A percentile compares a stretch with the other conserved stretches of the same genome.
phyloP scores from a whole-genome alignment of 2,888 invertebrate genomes.

The Malachius bipustulatus region DNA sequence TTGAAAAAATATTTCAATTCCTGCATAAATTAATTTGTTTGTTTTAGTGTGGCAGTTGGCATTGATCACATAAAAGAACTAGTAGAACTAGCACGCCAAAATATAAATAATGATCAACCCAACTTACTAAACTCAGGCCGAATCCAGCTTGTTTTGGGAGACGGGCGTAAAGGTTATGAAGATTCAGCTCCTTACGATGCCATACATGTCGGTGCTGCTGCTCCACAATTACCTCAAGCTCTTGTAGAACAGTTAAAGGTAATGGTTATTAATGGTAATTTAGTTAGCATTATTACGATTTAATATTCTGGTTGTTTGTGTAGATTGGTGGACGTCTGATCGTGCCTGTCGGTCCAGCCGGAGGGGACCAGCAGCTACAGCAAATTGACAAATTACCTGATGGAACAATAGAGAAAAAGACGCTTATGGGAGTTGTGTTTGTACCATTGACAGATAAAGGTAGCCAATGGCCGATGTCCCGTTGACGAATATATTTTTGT shows the following conservation, averaged over 20 bases:
- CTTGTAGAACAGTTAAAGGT: conserved; percentile 76
- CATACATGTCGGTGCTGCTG: conserved; percentile 89
- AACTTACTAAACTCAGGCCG: conserved; percentile 54
- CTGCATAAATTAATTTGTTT: neutral
- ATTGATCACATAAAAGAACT: conserved; percentile 85
- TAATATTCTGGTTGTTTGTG: conserved; percentile 13
- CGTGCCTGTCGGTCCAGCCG: conserved; percentile 80
- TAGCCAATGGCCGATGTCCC: conserved; percentile 49
- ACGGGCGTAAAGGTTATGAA: conserved; percentile 72
- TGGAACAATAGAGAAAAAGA: conserved; percentile 62
- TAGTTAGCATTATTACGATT: neutral
- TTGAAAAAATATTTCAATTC: no score
- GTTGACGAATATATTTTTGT: conserved; percentile 28
- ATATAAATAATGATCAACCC: conserved; percentile 64
- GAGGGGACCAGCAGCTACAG: conserved; percentile 76
- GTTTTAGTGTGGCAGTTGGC: conserved; percentile 47
- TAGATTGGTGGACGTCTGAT: conserved; percentile 77
- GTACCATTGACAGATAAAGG: conserved; percentile 88
- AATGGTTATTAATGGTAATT: conserved; percentile 6
- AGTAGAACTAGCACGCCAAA: conserved; percentile 59
- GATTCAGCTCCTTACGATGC: conserved; percentile 76
- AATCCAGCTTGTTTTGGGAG: conserved; percentile 70
- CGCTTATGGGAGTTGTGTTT: conserved; percentile 91
- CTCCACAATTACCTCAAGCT: conserved; percentile 61
- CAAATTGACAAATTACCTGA: conserved; percentile 79